Conservation (phyloP, 2,797 vertebrate genomes). For the Iguana delicatissima region DNA sequence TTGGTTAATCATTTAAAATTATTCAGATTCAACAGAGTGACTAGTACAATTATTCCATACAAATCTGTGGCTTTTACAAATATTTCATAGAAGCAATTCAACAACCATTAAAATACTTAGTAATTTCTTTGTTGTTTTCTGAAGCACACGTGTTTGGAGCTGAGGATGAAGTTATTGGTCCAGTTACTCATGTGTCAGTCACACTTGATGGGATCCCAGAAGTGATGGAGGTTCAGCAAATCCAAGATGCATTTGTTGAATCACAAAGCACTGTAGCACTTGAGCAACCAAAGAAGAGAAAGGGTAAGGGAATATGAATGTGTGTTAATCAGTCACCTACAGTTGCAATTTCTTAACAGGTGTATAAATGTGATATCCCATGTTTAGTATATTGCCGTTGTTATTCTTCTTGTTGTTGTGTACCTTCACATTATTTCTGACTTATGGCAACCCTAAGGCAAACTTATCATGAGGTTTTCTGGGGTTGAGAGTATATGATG, state of each 20-base stretch:
- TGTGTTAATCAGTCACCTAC: neutral
- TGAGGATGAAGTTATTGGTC: constrained; percentile 87
- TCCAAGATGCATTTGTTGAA: constrained; percentile 80
- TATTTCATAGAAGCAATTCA: neutral
- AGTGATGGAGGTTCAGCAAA: constrained; percentile 83
- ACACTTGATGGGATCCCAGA: constrained; percentile 89
- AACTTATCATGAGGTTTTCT: no score
- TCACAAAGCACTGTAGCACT: constrained; percentile 77
- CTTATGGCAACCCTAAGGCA: no score
- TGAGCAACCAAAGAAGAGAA: constrained; percentile 89
- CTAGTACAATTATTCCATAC: neutral
- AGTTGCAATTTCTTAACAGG: fast-evolving
- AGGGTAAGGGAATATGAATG: constrained; percentile 77
- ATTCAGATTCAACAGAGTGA: neutral
- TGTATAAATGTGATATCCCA: neutral
- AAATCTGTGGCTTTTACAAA: neutral
- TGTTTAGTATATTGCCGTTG: constrained; percentile 1
- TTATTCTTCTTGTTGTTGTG: no score
- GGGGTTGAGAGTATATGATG: no score
- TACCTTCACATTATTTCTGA: no score
- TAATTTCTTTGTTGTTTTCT: constrained; percentile 40
- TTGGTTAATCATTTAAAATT: neutral
- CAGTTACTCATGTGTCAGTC: constrained; percentile 90
- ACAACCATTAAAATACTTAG: neutral
- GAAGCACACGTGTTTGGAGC: constrained; percentile 90